Evolutionary conservation across 1,140 invertebrate genomes (phyloP).

Genomic region (Zaprionus ornatus): DNA sequence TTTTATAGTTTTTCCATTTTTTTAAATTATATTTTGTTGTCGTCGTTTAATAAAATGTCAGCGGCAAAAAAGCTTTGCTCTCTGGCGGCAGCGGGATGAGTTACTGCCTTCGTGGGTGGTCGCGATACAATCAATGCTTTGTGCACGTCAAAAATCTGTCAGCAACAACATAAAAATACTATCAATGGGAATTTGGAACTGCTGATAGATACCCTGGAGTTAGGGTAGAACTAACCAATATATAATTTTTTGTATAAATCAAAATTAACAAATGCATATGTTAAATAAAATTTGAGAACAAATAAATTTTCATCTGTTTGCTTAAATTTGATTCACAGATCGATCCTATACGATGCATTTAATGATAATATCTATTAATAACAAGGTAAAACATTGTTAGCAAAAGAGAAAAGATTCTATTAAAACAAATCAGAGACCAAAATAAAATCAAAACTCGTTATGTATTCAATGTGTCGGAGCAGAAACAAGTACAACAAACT

Average conservation of each 20-base stretch:
- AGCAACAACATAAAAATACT: neutral
- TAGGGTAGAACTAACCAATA: neutral
- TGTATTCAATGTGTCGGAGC: neutral
- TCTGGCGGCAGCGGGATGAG: neutral
- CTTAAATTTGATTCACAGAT: neutral
- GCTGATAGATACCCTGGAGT: neutral
- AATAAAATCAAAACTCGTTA: too few relatives aligned
- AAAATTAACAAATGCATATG: too few relatives aligned
- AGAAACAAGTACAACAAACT: neutral
- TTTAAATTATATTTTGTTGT: neutral
- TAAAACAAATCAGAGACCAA: neutral
- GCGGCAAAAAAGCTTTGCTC: conserved; percentile 46
- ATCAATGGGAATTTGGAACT: too few relatives aligned
- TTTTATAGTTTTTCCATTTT: neutral
- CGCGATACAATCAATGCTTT: conserved; percentile 67
- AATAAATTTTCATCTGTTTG: neutral
- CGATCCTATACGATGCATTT: neutral
- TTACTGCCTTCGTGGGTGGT: neutral
- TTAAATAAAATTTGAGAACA: conserved; percentile 27
- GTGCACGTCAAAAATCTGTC: conserved; percentile 43
- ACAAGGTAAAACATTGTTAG: neutral
- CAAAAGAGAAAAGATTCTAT: neutral
- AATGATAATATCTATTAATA: neutral
- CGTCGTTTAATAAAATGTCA: conserved; percentile 39
- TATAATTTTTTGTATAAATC: conserved; percentile 8